A percentile compares a stretch with the other conserved stretches of the same genome.
Conservation (phyloP, 1,140 invertebrate species). For the Neodiprion fabricii region DNA sequence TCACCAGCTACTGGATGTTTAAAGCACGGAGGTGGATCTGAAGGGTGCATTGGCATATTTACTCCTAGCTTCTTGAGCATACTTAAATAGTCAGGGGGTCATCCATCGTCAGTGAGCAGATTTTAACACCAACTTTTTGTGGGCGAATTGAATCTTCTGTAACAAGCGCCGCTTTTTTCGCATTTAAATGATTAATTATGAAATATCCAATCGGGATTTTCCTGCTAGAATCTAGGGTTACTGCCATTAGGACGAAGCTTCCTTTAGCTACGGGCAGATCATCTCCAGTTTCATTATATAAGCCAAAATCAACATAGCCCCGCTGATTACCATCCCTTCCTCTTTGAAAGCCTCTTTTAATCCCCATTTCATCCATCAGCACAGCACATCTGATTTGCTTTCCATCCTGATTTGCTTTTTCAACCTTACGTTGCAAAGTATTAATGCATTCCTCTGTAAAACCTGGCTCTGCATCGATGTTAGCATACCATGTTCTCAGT, state of each 20-base stretch:
- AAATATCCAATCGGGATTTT: constrained; percentile 38
- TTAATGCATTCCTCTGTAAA: background rate
- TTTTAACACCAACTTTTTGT: constrained; percentile 29
- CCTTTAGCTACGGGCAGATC: background rate
- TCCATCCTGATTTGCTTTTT: background rate
- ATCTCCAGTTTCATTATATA: background rate
- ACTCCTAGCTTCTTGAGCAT: constrained; percentile 34
- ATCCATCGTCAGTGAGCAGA: constrained; percentile 38
- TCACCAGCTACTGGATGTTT: constrained; percentile 20
- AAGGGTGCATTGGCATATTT: constrained; percentile 11
- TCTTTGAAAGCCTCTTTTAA: background rate
- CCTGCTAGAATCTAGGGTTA: background rate
- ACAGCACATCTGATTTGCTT: background rate
- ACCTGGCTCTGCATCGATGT: background rate
- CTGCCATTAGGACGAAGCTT: background rate
- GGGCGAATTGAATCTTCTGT: constrained; percentile 25
- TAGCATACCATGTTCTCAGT: background rate
- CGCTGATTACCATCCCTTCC: background rate
- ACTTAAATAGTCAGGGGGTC: constrained; percentile 25
- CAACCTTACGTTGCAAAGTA: background rate
- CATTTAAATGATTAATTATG: constrained; percentile 32
- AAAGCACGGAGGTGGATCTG: background rate
- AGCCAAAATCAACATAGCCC: background rate
- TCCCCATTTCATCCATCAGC: background rate
- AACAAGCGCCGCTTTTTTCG: constrained; percentile 29